A percentile compares a stretch with the other conserved stretches of the same genome.
Evolutionary conservation across 2,888 invertebrate genomes (phyloP).

Genomic region (Strigamia crassipes): DNA sequence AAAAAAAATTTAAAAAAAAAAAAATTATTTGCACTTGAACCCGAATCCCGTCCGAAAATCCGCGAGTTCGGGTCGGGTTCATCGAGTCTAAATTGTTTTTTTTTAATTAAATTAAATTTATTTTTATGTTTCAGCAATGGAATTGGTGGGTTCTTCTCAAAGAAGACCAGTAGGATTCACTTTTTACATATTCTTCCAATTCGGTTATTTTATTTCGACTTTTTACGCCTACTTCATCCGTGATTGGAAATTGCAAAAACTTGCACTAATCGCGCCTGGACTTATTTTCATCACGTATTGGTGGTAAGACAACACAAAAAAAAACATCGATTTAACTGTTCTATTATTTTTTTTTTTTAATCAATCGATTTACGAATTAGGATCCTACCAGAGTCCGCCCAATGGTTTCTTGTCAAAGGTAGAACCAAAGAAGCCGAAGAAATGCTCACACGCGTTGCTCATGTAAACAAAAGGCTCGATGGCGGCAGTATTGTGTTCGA

Average conservation of each 20-base stretch:
- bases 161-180: conserved; percentile 45
- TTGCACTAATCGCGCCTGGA: conserved; percentile 23
- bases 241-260: conserved; percentile 45
- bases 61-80: too few species aligned
- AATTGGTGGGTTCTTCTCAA: conserved; percentile 45
- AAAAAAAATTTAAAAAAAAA: too few species aligned
- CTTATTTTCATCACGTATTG: conserved; percentile 34
- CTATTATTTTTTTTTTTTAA: too few species aligned
- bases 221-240: conserved; percentile 44
- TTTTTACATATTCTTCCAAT: conserved; percentile 37
- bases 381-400: conserved; percentile 46
- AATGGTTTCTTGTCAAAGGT: conserved; percentile 44
- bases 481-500: conserved; percentile 45
- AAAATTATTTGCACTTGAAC: too few species aligned
- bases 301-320: conserved; percentile 43
- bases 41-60: too few species aligned
- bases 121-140: conserved; percentile 39
- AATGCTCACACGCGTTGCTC: conserved; percentile 43
- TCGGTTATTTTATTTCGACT: conserved; percentile 43
- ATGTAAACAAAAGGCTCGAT: conserved; percentile 43
- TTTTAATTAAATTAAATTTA: too few species aligned
- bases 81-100: background rate
- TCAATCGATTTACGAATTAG: too few species aligned
- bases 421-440: conserved; percentile 45
- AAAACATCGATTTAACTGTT: too few species aligned